Conservation (phyloP, 2,113 vertebrate species). For the Lipophrys pholis region DNA sequence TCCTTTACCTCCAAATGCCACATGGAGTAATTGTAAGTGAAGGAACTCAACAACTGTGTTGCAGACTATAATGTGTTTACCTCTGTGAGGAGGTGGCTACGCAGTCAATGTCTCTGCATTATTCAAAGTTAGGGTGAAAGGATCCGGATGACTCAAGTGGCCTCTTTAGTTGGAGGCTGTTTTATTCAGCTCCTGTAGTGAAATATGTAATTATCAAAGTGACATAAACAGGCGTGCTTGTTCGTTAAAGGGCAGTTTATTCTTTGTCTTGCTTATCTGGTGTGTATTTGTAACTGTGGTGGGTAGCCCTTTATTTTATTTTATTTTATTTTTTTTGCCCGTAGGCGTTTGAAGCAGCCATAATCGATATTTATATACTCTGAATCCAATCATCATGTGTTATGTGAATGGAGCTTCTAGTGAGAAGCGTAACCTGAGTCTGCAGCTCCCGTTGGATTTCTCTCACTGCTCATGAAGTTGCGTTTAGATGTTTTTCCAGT, state of each 20-base stretch:
- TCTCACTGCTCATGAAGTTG: not conserved
- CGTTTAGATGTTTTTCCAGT: too few relatives aligned
- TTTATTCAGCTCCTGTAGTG: not conserved
- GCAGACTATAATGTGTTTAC: not conserved
- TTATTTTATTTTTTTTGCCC: not conserved
- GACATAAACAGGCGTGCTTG: not conserved
- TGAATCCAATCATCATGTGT: conserved; percentile 10
- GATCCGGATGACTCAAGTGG: not conserved
- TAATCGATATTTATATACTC: not conserved
- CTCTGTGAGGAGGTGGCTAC: not conserved
- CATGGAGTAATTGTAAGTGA: not conserved
- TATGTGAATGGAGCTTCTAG: conserved; percentile 5
- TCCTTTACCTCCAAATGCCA: conserved; percentile 3
- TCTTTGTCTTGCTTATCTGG: not conserved
- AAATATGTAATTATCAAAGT: not conserved
- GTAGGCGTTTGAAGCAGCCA: conserved; percentile 19
- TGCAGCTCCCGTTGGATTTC: conserved; percentile 3
- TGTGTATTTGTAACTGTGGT: not conserved
- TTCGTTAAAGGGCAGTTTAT: not conserved
- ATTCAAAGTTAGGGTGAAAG: conserved; percentile 2
- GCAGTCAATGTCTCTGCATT: not conserved
- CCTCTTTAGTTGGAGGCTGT: not conserved
- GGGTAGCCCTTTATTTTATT: too few relatives aligned
- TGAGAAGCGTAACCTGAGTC: not conserved
- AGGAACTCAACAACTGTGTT: not conserved